Base-by-base conservation (phyloP, 2,888 invertebrate species). In the Rhyacophila evoluta region DNA sequence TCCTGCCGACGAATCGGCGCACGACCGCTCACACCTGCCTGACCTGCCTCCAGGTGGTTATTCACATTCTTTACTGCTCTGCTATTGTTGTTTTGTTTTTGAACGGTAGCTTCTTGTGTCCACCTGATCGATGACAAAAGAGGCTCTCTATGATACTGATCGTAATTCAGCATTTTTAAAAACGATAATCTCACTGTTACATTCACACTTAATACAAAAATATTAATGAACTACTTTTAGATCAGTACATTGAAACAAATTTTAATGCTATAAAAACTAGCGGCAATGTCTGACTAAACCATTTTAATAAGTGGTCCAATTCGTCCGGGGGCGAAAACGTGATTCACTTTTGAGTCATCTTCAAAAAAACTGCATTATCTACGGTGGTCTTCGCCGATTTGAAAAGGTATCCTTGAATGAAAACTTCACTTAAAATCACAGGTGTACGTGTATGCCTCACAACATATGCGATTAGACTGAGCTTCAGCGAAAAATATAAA, bases 31-130 rank as follows among this genome's bases (percentile, higher is more conserved):
- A 19, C 55, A 55, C 55, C 55, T 55, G 41, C 77, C 41, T 37
- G 77, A 77, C 76, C 79, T 79, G 77, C 39, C 71, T 37, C 78
- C 78, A 37, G 78, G 74, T 78, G 41, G 41, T 74, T 70, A 73
- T 78, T 74, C 71, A 70, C 74, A 71, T 78, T 78, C 78, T 71
- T 78, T 36, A 71, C 39, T 25, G 71, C 29, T 11, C 39, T 74
- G 71, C 74, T 74, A 37, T 78, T 78, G 73, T 78, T 78, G 74
- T 78, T 55, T 55, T 55, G 55, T 55, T 55, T 55, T 25, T 25
- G 55, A 55, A 55, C 1, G 8, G 55, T 55, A 55, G 55, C 8
- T 10, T 10, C 55, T 55, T 55, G 55, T 10, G 55, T 12, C 55
- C 55, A 55, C 19, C 19, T 8, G 55, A 25, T 55, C 11, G 55